Percentiles rank a stretch among this genome's conserved stretches.
These are phyloP conservation scores for Bos indicus DNA, from an alignment of 2,113 vertebrate genomes.

Conservation along the genomic window DNA sequence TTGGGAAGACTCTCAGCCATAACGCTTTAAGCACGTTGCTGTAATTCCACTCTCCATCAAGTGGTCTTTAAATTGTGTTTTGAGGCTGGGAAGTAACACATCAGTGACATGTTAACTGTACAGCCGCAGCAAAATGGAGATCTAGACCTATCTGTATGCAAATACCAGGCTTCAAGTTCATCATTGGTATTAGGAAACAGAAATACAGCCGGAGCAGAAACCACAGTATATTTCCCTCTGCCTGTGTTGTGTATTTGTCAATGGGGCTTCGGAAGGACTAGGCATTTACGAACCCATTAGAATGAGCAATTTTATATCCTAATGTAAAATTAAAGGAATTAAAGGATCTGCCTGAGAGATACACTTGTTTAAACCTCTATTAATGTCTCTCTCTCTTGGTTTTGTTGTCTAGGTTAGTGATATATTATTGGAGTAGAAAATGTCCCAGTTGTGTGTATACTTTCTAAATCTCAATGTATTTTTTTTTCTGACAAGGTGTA, in stretches of 20 bases:
- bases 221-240: constrained; percentile 26
- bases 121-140: neutral
- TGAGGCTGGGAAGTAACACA: constrained; percentile 20
- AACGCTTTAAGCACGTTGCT: constrained; percentile 23
- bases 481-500: neutral
- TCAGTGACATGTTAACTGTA: constrained; percentile 40
- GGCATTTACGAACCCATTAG: constrained; percentile 50
- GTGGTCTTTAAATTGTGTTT: constrained; percentile 60
- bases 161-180: constrained; percentile 47
- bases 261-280: constrained; percentile 27
- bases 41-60: constrained; percentile 41
- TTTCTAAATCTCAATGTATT: constrained; percentile 9
- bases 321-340: constrained; percentile 58
- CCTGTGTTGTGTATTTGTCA: constrained; percentile 24
- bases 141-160: constrained; percentile 63
- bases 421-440: neutral
- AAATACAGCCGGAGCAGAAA: constrained; percentile 38
- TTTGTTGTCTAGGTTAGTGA: neutral
- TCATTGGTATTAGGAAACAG: constrained; percentile 58
- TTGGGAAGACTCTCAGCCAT: constrained; percentile 31
- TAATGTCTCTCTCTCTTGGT: constrained; percentile 19
- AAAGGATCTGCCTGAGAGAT: constrained; percentile 51
- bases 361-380: constrained; percentile 30
- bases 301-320: constrained; percentile 59
- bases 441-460: neutral